Evolutionary conservation across 2,113 vertebrate species (phyloP).

Genomic region (Carettochelys insculpta): DNA sequence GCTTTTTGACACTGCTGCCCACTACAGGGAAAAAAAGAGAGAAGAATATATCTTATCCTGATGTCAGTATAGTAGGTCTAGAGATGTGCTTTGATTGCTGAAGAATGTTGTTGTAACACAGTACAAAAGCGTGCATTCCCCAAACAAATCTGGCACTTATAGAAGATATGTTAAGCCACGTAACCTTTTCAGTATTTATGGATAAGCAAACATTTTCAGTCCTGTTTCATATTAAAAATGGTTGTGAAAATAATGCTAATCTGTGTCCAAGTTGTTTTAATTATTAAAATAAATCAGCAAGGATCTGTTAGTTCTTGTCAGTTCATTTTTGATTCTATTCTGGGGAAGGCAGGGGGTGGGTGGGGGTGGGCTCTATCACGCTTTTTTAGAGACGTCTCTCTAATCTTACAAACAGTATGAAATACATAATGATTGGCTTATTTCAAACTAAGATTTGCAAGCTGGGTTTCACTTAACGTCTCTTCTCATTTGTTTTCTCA

Average conservation of each 20-base stretch:
- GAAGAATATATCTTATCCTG: neutral
- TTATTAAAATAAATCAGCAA: neutral
- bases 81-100: neutral
- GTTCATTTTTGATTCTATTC: neutral
- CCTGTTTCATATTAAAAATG: neutral
- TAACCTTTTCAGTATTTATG: neutral
- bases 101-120: neutral
- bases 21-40: neutral
- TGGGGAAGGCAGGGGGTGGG: neutral
- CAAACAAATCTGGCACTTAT: accelerated
- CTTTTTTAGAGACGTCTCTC: neutral
- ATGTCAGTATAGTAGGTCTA: neutral
- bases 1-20: accelerated
- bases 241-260: neutral
- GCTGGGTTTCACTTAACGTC: neutral
- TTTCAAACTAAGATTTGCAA: neutral
- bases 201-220: neutral
- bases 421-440: neutral
- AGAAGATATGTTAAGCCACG: neutral
- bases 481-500: neutral
- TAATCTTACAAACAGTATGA: neutral
- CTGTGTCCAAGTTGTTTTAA: neutral
- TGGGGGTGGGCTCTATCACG: too few species aligned
- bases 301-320: neutral
- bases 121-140: neutral